Conservation (phyloP, 1,140 invertebrate species). For the Cydia amplana region DNA sequence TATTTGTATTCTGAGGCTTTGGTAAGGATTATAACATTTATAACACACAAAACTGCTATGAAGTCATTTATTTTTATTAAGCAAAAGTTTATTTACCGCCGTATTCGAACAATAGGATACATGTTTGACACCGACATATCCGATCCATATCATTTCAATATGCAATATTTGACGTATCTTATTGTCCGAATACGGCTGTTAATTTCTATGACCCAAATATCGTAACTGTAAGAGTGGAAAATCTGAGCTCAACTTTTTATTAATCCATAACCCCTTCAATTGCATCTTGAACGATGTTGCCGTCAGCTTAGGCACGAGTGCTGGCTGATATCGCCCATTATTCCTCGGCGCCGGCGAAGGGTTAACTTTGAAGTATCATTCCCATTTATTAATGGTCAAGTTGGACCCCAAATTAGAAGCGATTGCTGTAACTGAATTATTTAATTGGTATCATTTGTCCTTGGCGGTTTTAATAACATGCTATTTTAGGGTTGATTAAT, state of each 20-base stretch:
- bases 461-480: slow-evolving; percentile 37
- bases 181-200: no score
- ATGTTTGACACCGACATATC: no score
- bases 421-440: slow-evolving; percentile 72
- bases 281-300: slow-evolving; percentile 22
- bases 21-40: no score
- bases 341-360: slow-evolving; percentile 50
- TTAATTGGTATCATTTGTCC: slow-evolving; percentile 70
- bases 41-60: no score
- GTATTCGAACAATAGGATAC: no score
- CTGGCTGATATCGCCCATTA: slow-evolving; percentile 67
- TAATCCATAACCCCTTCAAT: slow-evolving; percentile 1
- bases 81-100: background rate
- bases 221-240: background rate
- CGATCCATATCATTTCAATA: no score
- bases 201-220: background rate
- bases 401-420: slow-evolving; percentile 65
- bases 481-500: slow-evolving; percentile 21
- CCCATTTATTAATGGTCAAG: slow-evolving; percentile 78
- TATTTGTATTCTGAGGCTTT: no score
- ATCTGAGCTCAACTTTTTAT: background rate
- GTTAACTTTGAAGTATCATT: slow-evolving; percentile 78
- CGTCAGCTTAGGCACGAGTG: slow-evolving; percentile 44
- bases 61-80: background rate
- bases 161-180: no score